phyloP scores from a whole-genome alignment of 2,888 invertebrate genomes.

The Heteropelma amictum region DNA sequence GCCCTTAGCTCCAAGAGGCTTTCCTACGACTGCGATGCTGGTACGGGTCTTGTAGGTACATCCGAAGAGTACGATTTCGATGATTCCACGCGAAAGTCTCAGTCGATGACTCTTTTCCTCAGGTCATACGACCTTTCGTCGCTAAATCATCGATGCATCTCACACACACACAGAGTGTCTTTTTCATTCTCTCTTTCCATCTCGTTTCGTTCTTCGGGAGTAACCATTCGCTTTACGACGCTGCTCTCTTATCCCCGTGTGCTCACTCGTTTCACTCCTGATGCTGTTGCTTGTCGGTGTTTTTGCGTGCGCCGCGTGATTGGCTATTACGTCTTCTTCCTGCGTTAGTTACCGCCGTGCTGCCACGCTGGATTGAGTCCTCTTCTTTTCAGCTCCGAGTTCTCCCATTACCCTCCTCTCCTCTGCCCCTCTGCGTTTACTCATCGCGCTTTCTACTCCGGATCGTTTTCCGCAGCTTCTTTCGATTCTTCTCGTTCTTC shows the following conservation, averaged over 20 bases:
- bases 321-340: constrained; percentile 76
- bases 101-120: background rate
- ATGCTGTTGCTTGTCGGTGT: constrained; percentile 62
- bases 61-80: background rate
- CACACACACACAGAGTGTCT: background rate
- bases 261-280: constrained; percentile 36
- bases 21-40: constrained; percentile 21
- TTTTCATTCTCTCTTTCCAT: constrained; percentile 41
- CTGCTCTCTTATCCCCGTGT: constrained; percentile 48
- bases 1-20: constrained; percentile 44
- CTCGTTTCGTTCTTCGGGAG: constrained; percentile 57
- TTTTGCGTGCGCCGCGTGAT: constrained; percentile 75
- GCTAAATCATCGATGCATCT: background rate
- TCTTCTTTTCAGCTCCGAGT: constrained; percentile 62
- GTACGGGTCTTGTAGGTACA: constrained; percentile 12
- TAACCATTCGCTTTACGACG: constrained; percentile 72
- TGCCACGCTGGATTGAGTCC: constrained; percentile 72
- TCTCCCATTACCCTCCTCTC: background rate
- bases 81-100: background rate
- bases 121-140: constrained; percentile 9
- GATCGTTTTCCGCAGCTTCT: constrained; percentile 42
- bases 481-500: constrained; percentile 53
- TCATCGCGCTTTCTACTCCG: constrained; percentile 6
- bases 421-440: constrained; percentile 23
- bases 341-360: constrained; percentile 66